Evolutionary conservation across 2,113 vertebrate genomes (phyloP), one percentile per base, ranked within the genome.

Genomic region (Orientallactaga bullata): DNA sequence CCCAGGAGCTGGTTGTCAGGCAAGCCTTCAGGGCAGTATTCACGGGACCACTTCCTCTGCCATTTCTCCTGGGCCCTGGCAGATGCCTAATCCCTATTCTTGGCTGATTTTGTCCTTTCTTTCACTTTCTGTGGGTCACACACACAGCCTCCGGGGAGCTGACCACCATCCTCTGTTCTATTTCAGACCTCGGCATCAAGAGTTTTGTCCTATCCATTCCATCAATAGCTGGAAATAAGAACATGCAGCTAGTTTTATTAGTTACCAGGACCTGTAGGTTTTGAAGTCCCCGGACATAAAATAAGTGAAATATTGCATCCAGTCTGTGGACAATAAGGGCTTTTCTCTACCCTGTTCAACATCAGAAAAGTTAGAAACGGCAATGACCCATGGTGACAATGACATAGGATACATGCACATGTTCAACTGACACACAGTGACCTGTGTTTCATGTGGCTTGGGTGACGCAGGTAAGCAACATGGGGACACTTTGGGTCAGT

Each of bases 341-440:
- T 66, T 74, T 10, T 20, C 18, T 4, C 20, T 21, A 30, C 26
- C 13, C 11, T 32, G 65, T 17, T 47, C 47, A 30, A 87, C 85
- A 55, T 58, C 72, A 91, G 58, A 15, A 74, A 37, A 90, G 26
- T 71, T 92, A 74, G 26, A 86, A 89, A 35, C 83, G 88, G 73
- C 81, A 65, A 72, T 86, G 83, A 68, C n/a, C n/a, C 37, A 23
- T 32, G 66, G 61, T 63, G 83, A 87, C 32, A 47, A 13, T 86
- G 55, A 85, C 42, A 47, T 47, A 47, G 42, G 37, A 55, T 42
- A 68, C 55, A 51, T 72, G 68, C 39, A 87, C 60, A 35, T 20
- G n/a, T 42, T 55, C 63, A 51, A 65, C 12, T 87, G 84, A 24
- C 35, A 71, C 71, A 73, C 7, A 10, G 23, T 66, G 47, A 51